These are phyloP conservation scores for Gymnopithys bicolor DNA, from an alignment of 2,797 vertebrate species.

Conservation along the genomic window DNA sequence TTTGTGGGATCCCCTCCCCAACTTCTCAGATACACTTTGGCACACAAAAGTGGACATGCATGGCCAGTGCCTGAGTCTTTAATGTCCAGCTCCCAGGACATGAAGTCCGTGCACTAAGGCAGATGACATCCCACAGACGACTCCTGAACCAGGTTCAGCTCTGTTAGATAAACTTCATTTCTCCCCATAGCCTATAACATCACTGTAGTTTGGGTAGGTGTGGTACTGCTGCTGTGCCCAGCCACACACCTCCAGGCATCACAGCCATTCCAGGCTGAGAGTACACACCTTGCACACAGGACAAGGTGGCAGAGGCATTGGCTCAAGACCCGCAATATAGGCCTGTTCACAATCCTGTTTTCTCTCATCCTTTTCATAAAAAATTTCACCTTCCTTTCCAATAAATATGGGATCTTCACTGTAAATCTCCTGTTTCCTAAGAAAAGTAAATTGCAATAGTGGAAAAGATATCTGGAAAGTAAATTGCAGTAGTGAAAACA, in stretches of 20 bases:
- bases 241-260: not conserved
- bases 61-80: not conserved
- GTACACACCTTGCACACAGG: not conserved
- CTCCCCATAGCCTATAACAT: not conserved
- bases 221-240: not conserved
- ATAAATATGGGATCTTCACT: not conserved
- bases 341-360: not conserved
- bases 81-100: not conserved
- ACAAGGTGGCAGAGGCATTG: not conserved
- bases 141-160: not conserved
- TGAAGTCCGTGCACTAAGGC: not conserved
- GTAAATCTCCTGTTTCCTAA: not conserved
- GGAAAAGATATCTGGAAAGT: not conserved
- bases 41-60: rapidly evolving
- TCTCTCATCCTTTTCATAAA: not conserved
- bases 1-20: not conserved
- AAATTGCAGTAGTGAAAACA: not conserved
- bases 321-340: not conserved
- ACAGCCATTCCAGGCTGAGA: not conserved
- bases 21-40: rapidly evolving
- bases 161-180: rapidly evolving
- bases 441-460: not conserved
- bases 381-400: not conserved
- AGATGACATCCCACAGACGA: no score
- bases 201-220: not conserved